Evolutionary conservation across 2,113 vertebrate genomes (phyloP).

Genomic region (Anser brachyrhynchus): DNA sequence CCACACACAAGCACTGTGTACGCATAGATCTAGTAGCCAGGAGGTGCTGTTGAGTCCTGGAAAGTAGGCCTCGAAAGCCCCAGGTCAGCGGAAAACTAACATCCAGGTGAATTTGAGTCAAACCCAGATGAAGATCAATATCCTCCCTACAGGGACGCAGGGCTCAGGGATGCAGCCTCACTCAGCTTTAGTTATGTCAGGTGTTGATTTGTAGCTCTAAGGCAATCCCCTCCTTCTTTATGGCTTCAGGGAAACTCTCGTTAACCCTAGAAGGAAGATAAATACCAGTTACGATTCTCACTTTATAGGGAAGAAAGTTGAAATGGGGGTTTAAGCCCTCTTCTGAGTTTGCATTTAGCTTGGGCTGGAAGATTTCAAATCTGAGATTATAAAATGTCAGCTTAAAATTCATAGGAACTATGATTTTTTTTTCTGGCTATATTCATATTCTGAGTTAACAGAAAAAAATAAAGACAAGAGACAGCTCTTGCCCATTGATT

Average conservation of each 20-base stretch:
- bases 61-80: background rate
- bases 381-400: background rate
- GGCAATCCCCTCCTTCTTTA: background rate
- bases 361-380: background rate
- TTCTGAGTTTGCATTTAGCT: background rate
- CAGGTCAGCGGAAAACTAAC: background rate
- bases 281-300: background rate
- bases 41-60: background rate
- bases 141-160: background rate
- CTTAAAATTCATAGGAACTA: background rate
- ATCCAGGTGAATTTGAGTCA: background rate
- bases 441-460: background rate
- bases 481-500: too few species aligned
- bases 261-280: background rate
- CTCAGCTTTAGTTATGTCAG: background rate
- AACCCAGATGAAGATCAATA: background rate
- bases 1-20: background rate
- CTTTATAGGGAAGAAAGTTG: background rate
- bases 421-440: background rate
- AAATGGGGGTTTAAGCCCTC: background rate
- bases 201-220: background rate
- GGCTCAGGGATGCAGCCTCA: background rate
- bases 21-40: background rate
- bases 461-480: background rate
- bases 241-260: background rate